Conservation (phyloP, 2,113 vertebrate genomes). For the Pycnonotus jocosus region DNA sequence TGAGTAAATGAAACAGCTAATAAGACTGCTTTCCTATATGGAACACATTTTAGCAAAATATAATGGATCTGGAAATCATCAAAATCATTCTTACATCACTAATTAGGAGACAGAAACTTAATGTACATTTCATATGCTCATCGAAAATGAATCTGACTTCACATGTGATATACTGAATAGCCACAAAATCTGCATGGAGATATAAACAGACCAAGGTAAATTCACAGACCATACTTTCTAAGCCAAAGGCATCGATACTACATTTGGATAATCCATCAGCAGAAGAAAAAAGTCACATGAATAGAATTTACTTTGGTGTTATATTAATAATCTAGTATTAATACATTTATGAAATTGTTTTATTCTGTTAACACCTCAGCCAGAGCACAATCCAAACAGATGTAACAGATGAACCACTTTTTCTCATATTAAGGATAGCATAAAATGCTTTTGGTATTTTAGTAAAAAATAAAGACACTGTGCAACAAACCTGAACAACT, state of each 20-base stretch:
- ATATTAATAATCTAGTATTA: neutral
- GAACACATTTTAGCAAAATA: neutral
- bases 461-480: neutral
- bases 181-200: neutral
- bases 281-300: neutral
- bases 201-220: neutral
- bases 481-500: neutral
- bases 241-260: neutral
- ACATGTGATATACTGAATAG: neutral
- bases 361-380: neutral
- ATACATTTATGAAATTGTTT: neutral
- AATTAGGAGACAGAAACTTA: neutral
- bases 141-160: neutral
- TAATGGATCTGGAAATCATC: neutral
- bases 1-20: neutral
- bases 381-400: neutral
- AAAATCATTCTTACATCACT: neutral
- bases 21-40: neutral
- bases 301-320: neutral
- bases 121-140: neutral
- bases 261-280: neutral
- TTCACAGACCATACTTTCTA: neutral
- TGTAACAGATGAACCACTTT: neutral
- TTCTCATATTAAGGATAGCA: neutral
- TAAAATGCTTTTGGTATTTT: neutral